Conservation (phyloP, 1,140 invertebrate species). For the Orchestia grillus region DNA sequence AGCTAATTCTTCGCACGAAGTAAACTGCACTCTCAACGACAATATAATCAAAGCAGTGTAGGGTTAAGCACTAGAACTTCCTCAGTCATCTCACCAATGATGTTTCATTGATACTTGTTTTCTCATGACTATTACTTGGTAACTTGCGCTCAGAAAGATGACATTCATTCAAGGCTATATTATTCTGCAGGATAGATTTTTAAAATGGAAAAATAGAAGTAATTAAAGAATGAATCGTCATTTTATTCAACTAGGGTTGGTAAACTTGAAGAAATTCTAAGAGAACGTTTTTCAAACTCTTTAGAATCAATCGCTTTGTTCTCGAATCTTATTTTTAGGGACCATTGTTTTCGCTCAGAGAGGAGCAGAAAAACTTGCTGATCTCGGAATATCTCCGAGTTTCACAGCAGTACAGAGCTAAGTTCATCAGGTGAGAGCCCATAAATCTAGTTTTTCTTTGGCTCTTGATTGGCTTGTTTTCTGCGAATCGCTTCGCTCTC, state of each 20-base stretch:
- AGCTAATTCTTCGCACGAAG: no score
- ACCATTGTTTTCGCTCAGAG: not conserved
- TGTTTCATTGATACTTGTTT: no score
- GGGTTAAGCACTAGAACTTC: no score
- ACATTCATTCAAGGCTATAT: not conserved
- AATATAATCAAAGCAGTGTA: no score
- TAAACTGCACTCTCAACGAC: no score
- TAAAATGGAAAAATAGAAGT: not conserved
- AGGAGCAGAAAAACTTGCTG: not conserved
- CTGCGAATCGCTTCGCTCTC: not conserved
- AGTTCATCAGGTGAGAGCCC: not conserved
- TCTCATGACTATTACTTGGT: no score
- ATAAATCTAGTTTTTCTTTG: constrained; percentile 2
- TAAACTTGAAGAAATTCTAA: not conserved
- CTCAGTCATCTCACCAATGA: no score
- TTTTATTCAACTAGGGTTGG: no score
- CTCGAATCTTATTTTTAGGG: not conserved
- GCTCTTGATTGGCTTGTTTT: not conserved
- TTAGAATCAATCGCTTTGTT: not conserved
- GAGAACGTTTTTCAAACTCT: not conserved
- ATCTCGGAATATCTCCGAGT: not conserved
- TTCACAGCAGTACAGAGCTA: not conserved
- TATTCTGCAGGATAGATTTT: not conserved
- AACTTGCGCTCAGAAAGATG: no score
- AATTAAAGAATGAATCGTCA: not conserved